Base-by-base conservation (phyloP, 2,888 invertebrate species). In the Melitaea athalia region DNA sequence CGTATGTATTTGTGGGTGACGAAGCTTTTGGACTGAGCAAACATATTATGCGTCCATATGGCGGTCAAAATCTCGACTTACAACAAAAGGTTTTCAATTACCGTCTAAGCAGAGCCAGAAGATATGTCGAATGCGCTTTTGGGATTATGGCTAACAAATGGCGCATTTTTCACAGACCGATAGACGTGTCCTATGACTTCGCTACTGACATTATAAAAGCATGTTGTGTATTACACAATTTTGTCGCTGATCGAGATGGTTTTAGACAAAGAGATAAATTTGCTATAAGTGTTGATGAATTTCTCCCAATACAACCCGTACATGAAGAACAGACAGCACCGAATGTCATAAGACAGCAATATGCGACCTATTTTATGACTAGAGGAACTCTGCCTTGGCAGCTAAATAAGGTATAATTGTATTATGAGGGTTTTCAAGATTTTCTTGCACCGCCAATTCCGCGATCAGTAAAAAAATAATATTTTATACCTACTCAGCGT, bases 31-130 rank as follows among this genome's bases (percentile, higher is more conserved):
- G 71, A 45, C 64, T 76, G 67, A 65, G 64, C 64, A 71, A 72
- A 68, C 68, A 74, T 69, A 64, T 76, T 64, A 70, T 74, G 72
- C 72, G 75, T 52, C 74, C 74, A 67, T 75, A 74, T 69, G 70
- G 70, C 17, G 68, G 69, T 42, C 45, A 53, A 47, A 55, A 67
- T 68, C 64, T 74, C 43, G 61, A 67, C 42, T 53, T 65, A 59
- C 67, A 71, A 67, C 70, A 76, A 72, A 73, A 67, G 66, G 55
- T 71, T 68, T 72, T 67, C 63, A 76, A 75, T 71, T 72, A 71
- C 65, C 69, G 73, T 50, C 63, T 70, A 24, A 67, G 64, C 38
- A 61, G 73, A 47, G 71, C 72, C 24, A 61, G 74, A 53, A 70
- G 72, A 64, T 72, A 69, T 63, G 70, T 72, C 15, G 70, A 73